Evolutionary conservation across 2,888 invertebrate species (phyloP).

Genomic region (Hirudinaria manillensis): DNA sequence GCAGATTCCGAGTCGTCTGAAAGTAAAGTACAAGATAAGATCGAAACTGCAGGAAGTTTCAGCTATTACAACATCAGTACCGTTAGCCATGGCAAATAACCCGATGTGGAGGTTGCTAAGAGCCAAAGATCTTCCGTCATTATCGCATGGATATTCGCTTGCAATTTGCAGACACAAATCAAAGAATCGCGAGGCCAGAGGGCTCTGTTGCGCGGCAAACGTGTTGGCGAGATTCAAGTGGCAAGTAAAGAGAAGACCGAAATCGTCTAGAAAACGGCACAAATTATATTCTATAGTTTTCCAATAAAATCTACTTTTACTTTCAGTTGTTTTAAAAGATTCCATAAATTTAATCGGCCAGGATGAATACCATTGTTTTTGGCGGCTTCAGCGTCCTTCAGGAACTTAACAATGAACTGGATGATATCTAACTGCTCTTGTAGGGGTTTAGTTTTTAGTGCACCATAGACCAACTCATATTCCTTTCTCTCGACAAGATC

Average conservation of each 20-base stretch:
- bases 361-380: slow-evolving; percentile 21
- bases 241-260: slow-evolving; percentile 17
- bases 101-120: slow-evolving; percentile 18
- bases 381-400: slow-evolving; percentile 28
- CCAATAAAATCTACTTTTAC: neutral
- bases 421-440: slow-evolving; percentile 14
- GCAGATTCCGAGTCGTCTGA: slow-evolving; percentile 19
- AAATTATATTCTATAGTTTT: too few species aligned
- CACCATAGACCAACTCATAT: slow-evolving; percentile 25
- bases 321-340: neutral
- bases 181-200: slow-evolving; percentile 23
- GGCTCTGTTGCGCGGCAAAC: slow-evolving; percentile 16
- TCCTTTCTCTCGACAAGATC: slow-evolving; percentile 22
- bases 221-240: slow-evolving; percentile 23
- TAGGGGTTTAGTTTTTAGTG: slow-evolving; percentile 16
- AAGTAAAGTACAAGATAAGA: neutral
- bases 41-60: neutral
- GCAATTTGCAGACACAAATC: slow-evolving; percentile 18
- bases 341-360: neutral
- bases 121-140: slow-evolving; percentile 27
- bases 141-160: slow-evolving; percentile 24
- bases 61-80: neutral
- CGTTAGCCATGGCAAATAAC: slow-evolving; percentile 20
- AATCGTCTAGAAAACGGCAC: slow-evolving; percentile 4
- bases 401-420: slow-evolving; percentile 22